Base-by-base conservation (phyloP, 2,797 vertebrate species). In the Siniperca obscura region DNA sequence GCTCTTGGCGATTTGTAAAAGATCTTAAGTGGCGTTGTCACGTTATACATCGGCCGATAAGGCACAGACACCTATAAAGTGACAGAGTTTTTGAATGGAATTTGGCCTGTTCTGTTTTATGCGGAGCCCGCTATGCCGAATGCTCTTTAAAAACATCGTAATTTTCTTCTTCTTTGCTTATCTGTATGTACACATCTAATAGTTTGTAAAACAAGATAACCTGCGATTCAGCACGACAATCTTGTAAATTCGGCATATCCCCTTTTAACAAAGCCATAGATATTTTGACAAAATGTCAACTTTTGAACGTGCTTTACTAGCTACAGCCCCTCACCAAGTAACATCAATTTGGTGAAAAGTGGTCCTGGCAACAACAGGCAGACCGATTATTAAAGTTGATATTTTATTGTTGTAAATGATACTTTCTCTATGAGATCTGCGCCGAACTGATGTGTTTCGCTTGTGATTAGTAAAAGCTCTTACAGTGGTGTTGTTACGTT, bases 181-280 rank as follows among this genome's bases (percentile, higher is more conserved):
- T 55, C 6, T 13, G 7, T 14, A 0, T 2, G 1, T 10, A 44
- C 1, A 50, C 1, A 36, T 19, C 0, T 2, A 17, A 5, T 0
- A 40, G 11, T 27, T 16, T 3, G 0, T 7, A 5, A 69, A 57
- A n/a, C 0, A 38, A 0, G 30, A 7, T 0, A 2, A 5, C 2
- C 0, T 44, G 13, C 3, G 8, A 78, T 16, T 70, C 19, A 69
- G 2, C 27, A 40, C 0, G 0, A 9, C 13, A 6, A 0, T 16
- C 0, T 9, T 4, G 7, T 70, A 1, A 17, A 80, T 64, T 80
- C 70, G 68, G 80, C 76, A 19, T 16, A 4, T 0, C 59, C 0
- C 0, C 1, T 30, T 76, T 61, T n/a, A 1, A 56, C 27, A 66
- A 55, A 79, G 0, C 10, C 17, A 25, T 9, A 2, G 0, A 2